Conservation (phyloP, 2,113 vertebrate genomes). For the Carassius auratus region DNA sequence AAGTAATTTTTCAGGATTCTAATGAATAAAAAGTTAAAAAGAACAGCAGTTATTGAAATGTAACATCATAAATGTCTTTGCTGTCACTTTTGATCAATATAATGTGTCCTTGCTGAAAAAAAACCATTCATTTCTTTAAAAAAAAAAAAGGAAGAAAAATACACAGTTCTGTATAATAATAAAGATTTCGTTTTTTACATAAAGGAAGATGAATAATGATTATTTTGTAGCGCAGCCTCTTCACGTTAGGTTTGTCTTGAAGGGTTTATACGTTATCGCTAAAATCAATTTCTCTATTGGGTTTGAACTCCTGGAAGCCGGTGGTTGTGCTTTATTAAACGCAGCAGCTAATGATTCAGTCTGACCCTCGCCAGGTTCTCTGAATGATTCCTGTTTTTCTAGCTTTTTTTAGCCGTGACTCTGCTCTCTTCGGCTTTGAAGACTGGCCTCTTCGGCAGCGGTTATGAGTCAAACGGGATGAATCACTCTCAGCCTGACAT, state of each 20-base stretch:
- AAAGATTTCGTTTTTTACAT: no score
- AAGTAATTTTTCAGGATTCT: no score
- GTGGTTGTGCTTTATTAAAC: background rate
- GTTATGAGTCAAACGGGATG: slow-evolving; percentile 46
- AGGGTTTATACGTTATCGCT: background rate
- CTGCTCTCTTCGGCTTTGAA: background rate
- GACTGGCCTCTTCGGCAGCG: slow-evolving; percentile 17
- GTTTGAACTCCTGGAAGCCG: background rate
- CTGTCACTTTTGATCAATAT: background rate
- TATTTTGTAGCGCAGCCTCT: background rate
- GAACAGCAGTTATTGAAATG: no score
- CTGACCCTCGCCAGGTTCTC: slow-evolving; percentile 12
- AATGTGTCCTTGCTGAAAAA: background rate
- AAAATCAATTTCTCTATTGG: background rate
- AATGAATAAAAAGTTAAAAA: no score
- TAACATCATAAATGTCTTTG: no score
- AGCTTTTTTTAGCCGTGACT: slow-evolving; percentile 8
- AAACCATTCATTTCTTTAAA: background rate
- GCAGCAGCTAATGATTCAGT: background rate
- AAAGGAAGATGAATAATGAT: background rate
- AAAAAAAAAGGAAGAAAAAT: background rate
- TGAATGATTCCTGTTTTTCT: slow-evolving; percentile 5
- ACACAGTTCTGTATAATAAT: background rate
- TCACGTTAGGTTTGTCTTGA: background rate
- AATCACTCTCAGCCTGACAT: slow-evolving; percentile 27